Base-by-base conservation (phyloP, 2,888 invertebrate genomes). In the Penaeus monodon region DNA sequence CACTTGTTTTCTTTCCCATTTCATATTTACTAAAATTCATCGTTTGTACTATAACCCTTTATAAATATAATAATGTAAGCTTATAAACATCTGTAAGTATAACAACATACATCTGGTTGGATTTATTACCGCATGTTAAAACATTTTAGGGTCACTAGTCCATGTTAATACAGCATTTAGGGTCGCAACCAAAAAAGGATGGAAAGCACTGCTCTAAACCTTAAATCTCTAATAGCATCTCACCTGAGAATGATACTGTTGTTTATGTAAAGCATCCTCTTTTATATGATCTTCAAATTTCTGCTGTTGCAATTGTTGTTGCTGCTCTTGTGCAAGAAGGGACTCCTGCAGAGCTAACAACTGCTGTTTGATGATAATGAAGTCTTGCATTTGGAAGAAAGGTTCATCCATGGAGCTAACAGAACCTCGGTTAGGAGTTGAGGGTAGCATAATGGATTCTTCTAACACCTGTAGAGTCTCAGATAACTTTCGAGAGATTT, bases 401-500 rank as follows among this genome's bases (percentile, higher is more conserved):
- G 77, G 57, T 22, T 63, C 81, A 68, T 82, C 81, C 22, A 86
- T 4, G 73, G 8, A n/a, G 64, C 73, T 38, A 44, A 82, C n/a
- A 22, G 81, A 82, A 22, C 64, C 38, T 38, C 70, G 38, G 24
- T 70, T 63, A 64, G 81, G 85, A n/a, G 85, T 74, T 44, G 80
- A 64, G 20, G 85, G 65, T 20, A 66, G 33, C 44, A n/a, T n/a
- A 24, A 85, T 44, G n/a, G 85, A 81, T n/a, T 85, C n/a, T 57
- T 85, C 85, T 38, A 85, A 57, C 22, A 57, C 81, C 33, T 85
- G 85, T 14, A 85, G 22, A 24, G 85, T 85, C n/a, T 85, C 85
- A 17, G n/a, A n/a, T n/a, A 85, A 65, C 33, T 76, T 81, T 20
- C 85, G 73, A 8, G 85, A 85, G n/a, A 85, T 76, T 27, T 73